Conservation (phyloP, 1,140 invertebrate genomes). For the Anoplophora glabripennis region DNA sequence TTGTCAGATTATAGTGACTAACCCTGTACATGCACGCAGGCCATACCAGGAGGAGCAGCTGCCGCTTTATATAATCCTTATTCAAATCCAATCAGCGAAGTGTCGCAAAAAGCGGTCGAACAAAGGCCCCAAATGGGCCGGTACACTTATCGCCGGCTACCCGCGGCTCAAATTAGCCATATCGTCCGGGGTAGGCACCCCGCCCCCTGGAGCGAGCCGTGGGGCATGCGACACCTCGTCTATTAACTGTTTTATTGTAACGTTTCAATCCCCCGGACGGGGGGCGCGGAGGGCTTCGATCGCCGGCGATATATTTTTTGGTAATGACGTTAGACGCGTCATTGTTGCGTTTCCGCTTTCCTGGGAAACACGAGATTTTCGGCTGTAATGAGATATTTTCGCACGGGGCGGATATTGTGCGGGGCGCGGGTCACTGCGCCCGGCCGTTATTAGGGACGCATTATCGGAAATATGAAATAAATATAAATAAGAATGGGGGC, state of each 20-base stretch:
- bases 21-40: too few species aligned
- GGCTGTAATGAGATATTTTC: constrained; percentile 18
- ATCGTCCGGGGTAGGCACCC: constrained; percentile 29
- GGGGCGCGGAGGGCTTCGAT: constrained; percentile 6
- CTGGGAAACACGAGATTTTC: constrained; percentile 10
- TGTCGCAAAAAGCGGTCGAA: constrained; percentile 37
- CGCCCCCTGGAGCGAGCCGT: constrained; percentile 37
- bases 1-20: too few species aligned
- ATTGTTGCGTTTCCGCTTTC: constrained; percentile 20
- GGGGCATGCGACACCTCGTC: constrained; percentile 48
- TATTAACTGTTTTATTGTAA: constrained; percentile 50
- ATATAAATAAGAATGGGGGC: not conserved
- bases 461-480: constrained; percentile 6
- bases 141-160: constrained; percentile 45
- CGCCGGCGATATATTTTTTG: constrained; percentile 14
- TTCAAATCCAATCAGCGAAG: constrained; percentile 44
- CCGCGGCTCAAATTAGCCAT: constrained; percentile 48
- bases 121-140: constrained; percentile 30
- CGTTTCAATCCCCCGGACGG: constrained; percentile 41
- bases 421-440: constrained; percentile 5
- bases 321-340: constrained; percentile 24
- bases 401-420: constrained; percentile 1
- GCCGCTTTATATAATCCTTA: constrained; percentile 18
- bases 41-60: not conserved
- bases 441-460: constrained; percentile 3